Base-by-base conservation (phyloP, 2,797 vertebrate species). In the Clarias laeviceps region DNA sequence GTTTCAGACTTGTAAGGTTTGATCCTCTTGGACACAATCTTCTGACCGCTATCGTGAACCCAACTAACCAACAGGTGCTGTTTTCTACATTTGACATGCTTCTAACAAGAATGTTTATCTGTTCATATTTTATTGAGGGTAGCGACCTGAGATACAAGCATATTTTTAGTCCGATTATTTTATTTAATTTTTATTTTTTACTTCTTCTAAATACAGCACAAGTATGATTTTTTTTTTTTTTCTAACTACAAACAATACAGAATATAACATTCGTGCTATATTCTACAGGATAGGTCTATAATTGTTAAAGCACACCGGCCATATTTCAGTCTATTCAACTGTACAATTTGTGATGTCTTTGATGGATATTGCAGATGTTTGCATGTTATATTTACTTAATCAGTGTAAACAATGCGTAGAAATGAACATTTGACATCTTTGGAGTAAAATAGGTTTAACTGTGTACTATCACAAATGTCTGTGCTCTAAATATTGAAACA, bases 1-100 rank as follows among this genome's bases (percentile, higher is more conserved):
- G 14, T 94, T 94, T 86, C 91, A 99, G 98, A 93, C 91, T 99
- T 93, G 98, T 99, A 92, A 94, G 98, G 91, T 99, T 99, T 90
- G 98, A 99, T 92, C 98, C 98, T 24, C 95, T 99, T 81, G 98
- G 98, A 89, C 98, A 99, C 94, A 99, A 98, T 93, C 96, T 99
- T 90, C 95, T 99, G 90, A 99, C 98, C 32, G 98, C 98, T 11
- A 99, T 98, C 29, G 98, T 99, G 91, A 99, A 99, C 89, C 98
- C 97, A 82, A 99, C 98, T 90, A 99, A 98, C 93, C 98, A 99
- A 90, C 98, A 99, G 97, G 98, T 99, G 91, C 95, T 17, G 3
- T 74, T 83, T 37, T 65, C 15, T 4, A 59, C 62, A 8, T 74
- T 74, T 80, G 29, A 7, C 8, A 27, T 20, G 18, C 29, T 24